Evolutionary conservation across 1,140 invertebrate species (phyloP).

Genomic region (Sycophila sp.): DNA sequence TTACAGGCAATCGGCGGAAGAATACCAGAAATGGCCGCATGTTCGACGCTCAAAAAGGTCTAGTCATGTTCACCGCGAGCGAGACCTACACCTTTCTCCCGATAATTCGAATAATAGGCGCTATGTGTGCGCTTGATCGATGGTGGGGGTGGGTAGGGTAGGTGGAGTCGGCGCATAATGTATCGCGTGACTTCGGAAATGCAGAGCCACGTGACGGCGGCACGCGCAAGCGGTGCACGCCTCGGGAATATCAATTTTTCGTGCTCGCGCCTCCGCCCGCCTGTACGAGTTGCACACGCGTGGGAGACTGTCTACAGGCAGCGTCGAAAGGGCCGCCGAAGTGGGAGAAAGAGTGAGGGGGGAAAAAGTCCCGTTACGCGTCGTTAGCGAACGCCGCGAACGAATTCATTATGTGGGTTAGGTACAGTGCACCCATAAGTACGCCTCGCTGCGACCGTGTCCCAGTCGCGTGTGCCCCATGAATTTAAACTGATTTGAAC

Average conservation of each 20-base stretch:
- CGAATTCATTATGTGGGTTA: not conserved
- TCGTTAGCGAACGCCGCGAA: not conserved
- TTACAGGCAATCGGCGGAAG: too few relatives aligned
- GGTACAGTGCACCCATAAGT: too few relatives aligned
- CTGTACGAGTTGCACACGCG: too few relatives aligned
- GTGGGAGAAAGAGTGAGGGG: not conserved
- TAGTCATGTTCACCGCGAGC: too few relatives aligned
- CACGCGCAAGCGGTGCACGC: constrained; percentile 1
- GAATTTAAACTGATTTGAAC: not conserved
- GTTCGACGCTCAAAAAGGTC: too few relatives aligned
- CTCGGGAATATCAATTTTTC: constrained; percentile 27
- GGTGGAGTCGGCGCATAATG: not conserved
- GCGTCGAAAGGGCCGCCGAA: not conserved
- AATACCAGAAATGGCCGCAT: too few relatives aligned
- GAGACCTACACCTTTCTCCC: not conserved
- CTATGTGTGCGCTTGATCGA: constrained; percentile 8
- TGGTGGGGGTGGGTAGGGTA: too few relatives aligned
- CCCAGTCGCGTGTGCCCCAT: not conserved
- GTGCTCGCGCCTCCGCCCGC: not conserved
- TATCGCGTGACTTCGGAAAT: constrained; percentile 11
- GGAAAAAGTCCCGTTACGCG: not conserved
- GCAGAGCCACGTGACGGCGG: too few relatives aligned
- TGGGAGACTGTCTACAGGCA: too few relatives aligned
- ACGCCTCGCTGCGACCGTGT: too few relatives aligned
- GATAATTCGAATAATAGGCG: constrained; percentile 13